phyloP scores from a whole-genome alignment of 2,888 invertebrate species.

The Cremastobaeus sp. region DNA sequence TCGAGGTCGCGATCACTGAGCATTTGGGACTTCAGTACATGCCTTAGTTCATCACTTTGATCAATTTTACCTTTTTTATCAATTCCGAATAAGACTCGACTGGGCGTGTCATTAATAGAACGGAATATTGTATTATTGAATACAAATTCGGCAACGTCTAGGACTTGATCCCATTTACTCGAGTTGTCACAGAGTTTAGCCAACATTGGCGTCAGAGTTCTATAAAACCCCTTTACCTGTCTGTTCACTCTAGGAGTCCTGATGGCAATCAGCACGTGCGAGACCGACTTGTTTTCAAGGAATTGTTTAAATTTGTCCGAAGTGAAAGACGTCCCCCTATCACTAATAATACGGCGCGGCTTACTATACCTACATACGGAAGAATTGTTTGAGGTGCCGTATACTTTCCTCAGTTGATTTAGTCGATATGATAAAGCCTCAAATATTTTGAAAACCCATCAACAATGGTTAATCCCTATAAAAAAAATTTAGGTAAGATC shows the following conservation, averaged over 20 bases:
- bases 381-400: background rate
- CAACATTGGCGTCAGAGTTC: conserved; percentile 61
- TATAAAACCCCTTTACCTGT: conserved; percentile 65
- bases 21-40: too few relatives aligned
- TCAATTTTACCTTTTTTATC: conserved; percentile 3
- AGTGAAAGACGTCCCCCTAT: conserved; percentile 1
- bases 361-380: background rate
- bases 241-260: conserved; percentile 64
- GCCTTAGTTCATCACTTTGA: too few relatives aligned
- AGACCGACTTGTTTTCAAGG: background rate
- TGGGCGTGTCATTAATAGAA: conserved; percentile 5
- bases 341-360: background rate
- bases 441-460: background rate
- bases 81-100: conserved; percentile 14
- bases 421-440: background rate
- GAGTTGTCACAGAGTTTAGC: conserved; percentile 56
- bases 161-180: conserved; percentile 61
- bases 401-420: background rate
- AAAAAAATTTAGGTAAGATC: too few relatives aligned
- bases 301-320: background rate
- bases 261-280: background rate
- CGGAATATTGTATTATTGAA: conserved; percentile 8
- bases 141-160: conserved; percentile 20
- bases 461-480: background rate
- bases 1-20: too few relatives aligned